These are phyloP conservation scores for Drosophila melanogaster DNA, from an alignment of 1,140 invertebrate genomes.

Conservation along the genomic window Release_6_plus_ISO1_MT NT_037436.4:22075501-22076000, in stretches of 20 bases:
- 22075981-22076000: too few relatives aligned
- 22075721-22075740: neutral
- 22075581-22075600: slow-evolving; percentile 37
- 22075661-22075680: too few relatives aligned
- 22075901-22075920: too few relatives aligned
- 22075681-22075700: too few relatives aligned
- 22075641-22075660: slow-evolving; percentile 1
- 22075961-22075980: too few relatives aligned
- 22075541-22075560: slow-evolving; percentile 63
- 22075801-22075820: neutral
- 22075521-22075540: slow-evolving; percentile 69
- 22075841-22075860: neutral
- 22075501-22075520: slow-evolving; percentile 59
- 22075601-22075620: slow-evolving; percentile 55
- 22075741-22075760: neutral
- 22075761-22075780: slow-evolving; percentile 6
- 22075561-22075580: slow-evolving; percentile 61
- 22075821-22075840: neutral
- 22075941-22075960: too few relatives aligned
- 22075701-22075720: neutral
- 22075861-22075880: too few relatives aligned
- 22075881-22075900: too few relatives aligned
- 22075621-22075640: slow-evolving; percentile 58
- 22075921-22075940: too few relatives aligned
- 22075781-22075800: neutral